Evolutionary conservation across 2,113 vertebrate species (phyloP), one percentile per base, ranked within the genome.

Genomic region (Formicarius rufipectus): DNA sequence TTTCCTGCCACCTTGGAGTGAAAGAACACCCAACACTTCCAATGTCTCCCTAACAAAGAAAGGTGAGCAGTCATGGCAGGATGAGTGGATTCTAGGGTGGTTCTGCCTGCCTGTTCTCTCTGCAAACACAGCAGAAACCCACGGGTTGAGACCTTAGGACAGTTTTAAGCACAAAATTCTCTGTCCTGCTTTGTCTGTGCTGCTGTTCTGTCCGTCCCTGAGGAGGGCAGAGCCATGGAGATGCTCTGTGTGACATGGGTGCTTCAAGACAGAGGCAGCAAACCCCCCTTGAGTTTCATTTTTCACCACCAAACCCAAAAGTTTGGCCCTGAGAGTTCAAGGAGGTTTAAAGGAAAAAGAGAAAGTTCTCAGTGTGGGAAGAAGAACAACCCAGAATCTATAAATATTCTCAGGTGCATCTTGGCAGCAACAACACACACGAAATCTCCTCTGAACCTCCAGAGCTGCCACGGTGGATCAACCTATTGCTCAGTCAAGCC

Each of bases 191-290:
- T 23, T 31, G n/a, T 5, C 53, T 37, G 53, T 3, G 68, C 12
- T 1, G 9, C 25, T 19, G 31, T 0, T 50, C 19, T 25, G 40
- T 6, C 4, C 0, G 6, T 1, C 0, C 45, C 7, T 7, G 25
- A 28, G 69, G 55, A 58, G 56, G 53, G 30, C 71, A 24, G 45
- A 64, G 82, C 67, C 11, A 4, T 1, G 1, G n/a, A 59, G 60
- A 49, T 17, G 58, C 52, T 64, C 50, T 8, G 2, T 1, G 8
- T 7, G 10, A 45, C 56, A 6, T 0, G 1, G 14, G 20, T 14
- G 17, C 31, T 23, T 45, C 25, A 3, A 10, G 14, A 10, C 14
- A 50, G 20, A 58, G 35, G 18, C 2, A 8, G 33, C 63, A 52
- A 23, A 25, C 19, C 47, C 14, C 4, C 9, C 49, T 0, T 0